Evolutionary conservation across 1,140 invertebrate genomes (phyloP).

Genomic region (Orius laevigatus): DNA sequence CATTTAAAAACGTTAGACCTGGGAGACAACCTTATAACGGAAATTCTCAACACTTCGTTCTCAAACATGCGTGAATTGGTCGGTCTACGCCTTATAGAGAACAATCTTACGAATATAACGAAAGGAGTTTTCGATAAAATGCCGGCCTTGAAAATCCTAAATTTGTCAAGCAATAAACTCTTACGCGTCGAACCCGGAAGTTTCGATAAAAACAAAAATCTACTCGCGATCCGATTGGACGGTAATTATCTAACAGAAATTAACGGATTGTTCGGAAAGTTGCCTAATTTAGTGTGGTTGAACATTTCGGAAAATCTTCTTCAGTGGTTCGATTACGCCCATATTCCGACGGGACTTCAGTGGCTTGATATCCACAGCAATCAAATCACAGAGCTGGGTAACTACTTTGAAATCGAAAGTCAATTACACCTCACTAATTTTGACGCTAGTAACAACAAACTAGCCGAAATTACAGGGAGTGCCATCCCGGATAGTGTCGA

Average conservation of each 20-base stretch:
- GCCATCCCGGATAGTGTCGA: constrained; percentile 74
- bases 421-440: constrained; percentile 65
- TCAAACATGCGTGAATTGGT: constrained; percentile 62
- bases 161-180: constrained; percentile 74
- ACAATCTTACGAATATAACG: constrained; percentile 69
- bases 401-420: constrained; percentile 76
- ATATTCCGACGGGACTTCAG: constrained; percentile 73
- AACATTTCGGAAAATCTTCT: constrained; percentile 84
- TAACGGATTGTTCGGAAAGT: constrained; percentile 62
- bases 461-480: constrained; percentile 64
- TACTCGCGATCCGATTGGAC: constrained; percentile 74
- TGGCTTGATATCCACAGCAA: constrained; percentile 83
- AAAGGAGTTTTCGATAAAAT: constrained; percentile 71
- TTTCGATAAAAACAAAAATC: constrained; percentile 66
- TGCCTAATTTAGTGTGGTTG: constrained; percentile 75
- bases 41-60: constrained; percentile 67
- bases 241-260: constrained; percentile 76
- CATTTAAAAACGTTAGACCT: constrained; percentile 72
- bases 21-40: constrained; percentile 72
- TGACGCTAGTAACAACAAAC: constrained; percentile 68
- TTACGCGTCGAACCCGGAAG: constrained; percentile 67
- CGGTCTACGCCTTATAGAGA: constrained; percentile 69
- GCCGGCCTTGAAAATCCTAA: constrained; percentile 68
- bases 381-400: constrained; percentile 70
- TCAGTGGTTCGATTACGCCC: constrained; percentile 77